Percentiles rank a stretch among this genome's conserved stretches.
Conservation (phyloP, 1,140 invertebrate species). For the Scylla paramamosain region DNA sequence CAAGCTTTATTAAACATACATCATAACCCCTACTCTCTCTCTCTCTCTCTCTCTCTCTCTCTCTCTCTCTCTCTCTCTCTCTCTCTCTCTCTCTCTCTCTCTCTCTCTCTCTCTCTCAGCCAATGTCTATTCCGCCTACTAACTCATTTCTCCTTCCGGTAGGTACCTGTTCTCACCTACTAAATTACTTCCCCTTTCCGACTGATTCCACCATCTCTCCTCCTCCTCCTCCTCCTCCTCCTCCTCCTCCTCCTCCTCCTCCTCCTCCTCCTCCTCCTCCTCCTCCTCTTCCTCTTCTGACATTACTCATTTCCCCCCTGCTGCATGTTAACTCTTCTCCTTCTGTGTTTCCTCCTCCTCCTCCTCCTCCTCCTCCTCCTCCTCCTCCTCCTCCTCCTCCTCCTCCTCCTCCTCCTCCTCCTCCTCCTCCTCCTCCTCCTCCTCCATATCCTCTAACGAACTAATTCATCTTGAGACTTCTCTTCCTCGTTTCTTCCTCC, state of each 20-base stretch:
- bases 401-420: not conserved
- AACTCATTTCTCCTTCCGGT: no score
- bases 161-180: no score
- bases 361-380: not conserved
- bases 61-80: no score
- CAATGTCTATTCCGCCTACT: no score
- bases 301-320: not conserved
- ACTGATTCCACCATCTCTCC: not conserved
- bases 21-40: no score
- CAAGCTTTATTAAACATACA: no score
- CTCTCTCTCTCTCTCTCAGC: no score
- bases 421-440: no score
- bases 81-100: no score
- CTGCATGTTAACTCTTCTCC: not conserved
- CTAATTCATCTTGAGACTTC: not conserved
- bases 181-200: no score
- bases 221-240: conserved; percentile 15
- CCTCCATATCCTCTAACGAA: no score
- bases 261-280: not conserved
- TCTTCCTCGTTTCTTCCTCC: not conserved
- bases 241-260: not conserved
- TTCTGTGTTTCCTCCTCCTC: not conserved
- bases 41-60: no score
- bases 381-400: not conserved
- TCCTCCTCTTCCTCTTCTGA: not conserved